These are phyloP conservation scores for Rhagonycha lutea DNA, from an alignment of 2,888 invertebrate genomes.

Conservation along the genomic window DNA sequence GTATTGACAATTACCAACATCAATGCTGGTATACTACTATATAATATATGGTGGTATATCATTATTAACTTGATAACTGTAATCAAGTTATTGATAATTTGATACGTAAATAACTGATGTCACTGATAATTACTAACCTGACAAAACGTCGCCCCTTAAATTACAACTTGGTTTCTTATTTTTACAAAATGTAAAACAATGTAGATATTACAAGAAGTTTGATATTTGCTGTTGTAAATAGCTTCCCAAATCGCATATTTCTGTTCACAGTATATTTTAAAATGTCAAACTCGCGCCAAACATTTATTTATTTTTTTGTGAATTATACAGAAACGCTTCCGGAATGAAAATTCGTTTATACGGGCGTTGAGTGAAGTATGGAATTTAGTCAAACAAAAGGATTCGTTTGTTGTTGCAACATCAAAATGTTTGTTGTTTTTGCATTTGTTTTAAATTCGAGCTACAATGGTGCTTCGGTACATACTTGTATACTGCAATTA, in stretches of 20 bases:
- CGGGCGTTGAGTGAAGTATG: slow-evolving; percentile 41
- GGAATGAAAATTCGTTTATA: slow-evolving; percentile 37
- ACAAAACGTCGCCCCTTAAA: neutral
- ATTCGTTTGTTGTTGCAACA: slow-evolving; percentile 31
- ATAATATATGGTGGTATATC: neutral
- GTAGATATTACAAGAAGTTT: slow-evolving; percentile 13
- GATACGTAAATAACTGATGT: too few species aligned
- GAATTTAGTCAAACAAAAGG: slow-evolving; percentile 41
- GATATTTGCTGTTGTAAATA: slow-evolving; percentile 22
- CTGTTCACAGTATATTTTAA: slow-evolving; percentile 50
- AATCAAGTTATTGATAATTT: too few species aligned
- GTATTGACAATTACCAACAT: neutral
- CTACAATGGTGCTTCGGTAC: neutral
- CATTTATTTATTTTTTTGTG: slow-evolving; percentile 48
- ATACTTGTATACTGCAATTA: neutral
- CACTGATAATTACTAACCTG: neutral
- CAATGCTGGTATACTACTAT: too few species aligned
- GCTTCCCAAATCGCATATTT: slow-evolving; percentile 43
- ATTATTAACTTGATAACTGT: neutral
- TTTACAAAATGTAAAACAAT: neutral
- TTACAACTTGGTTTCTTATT: neutral
- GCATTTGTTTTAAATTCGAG: neutral
- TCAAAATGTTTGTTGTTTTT: slow-evolving; percentile 24
- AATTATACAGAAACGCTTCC: slow-evolving; percentile 46
- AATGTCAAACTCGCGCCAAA: slow-evolving; percentile 45